Evolutionary conservation across 35 echinoderm and acorn worm species (phyloP).

Genomic region (Apostichopus japonicus): DNA sequence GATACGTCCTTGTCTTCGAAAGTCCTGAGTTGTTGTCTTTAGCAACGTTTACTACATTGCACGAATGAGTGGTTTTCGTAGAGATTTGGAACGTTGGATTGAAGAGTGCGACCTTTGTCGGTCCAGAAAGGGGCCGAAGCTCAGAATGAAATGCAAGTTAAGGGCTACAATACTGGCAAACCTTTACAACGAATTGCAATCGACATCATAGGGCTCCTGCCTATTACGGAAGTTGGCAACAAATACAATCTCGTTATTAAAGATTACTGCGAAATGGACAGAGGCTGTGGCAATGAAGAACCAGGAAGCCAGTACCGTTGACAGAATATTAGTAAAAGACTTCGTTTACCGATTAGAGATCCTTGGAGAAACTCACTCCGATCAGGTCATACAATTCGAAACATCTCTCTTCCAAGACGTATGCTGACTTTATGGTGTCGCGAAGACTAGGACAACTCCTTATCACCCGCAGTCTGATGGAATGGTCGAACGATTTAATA

Average conservation of each 20-base stretch:
- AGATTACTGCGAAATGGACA: background rate
- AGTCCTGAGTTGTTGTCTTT: background rate
- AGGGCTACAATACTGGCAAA: background rate
- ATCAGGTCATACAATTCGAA: too few species aligned
- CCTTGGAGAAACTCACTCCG: too few species aligned
- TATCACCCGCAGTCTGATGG: too few species aligned
- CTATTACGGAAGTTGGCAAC: background rate
- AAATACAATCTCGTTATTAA: background rate
- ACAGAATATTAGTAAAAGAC: background rate
- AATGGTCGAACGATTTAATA: too few species aligned
- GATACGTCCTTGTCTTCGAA: background rate
- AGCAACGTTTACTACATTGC: background rate
- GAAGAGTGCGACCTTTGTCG: background rate
- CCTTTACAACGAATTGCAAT: background rate
- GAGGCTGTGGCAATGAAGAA: background rate
- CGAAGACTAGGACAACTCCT: too few species aligned
- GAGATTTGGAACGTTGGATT: conserved; percentile 10
- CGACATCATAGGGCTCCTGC: background rate
- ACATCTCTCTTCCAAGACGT: too few species aligned
- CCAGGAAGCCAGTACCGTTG: background rate
- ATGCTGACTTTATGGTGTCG: too few species aligned
- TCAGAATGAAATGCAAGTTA: conserved; percentile 34
- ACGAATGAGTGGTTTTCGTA: conserved; percentile 8
- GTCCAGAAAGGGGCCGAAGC: background rate
- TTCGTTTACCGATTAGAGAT: too few species aligned